These are phyloP conservation scores for Periparus ater DNA, from an alignment of 2,797 vertebrate genomes.

Conservation along the genomic window DNA sequence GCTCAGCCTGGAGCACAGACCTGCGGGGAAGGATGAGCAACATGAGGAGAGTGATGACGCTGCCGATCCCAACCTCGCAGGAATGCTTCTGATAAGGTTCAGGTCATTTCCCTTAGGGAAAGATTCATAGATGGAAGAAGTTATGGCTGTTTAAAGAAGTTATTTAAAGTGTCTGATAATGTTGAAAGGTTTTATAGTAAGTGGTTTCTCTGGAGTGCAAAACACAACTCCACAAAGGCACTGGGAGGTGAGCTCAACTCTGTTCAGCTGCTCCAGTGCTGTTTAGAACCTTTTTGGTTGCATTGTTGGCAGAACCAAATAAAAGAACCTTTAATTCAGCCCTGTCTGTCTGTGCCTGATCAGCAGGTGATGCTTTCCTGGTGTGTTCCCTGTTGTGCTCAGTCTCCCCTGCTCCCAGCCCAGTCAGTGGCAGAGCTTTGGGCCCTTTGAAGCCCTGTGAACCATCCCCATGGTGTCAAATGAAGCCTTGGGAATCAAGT, in stretches of 20 bases:
- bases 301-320: not conserved
- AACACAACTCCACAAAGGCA: not conserved
- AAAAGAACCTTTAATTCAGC: not conserved
- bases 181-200: not conserved
- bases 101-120: not conserved
- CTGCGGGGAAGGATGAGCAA: not conserved
- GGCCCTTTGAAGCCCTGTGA: not conserved
- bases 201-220: not conserved
- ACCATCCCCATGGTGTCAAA: not conserved
- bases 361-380: not conserved
- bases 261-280: not conserved
- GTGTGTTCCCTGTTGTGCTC: not conserved
- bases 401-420: not conserved
- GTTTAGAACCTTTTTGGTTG: not conserved
- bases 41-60: rapidly evolving
- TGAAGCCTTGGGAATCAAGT: not conserved
- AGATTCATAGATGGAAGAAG: not conserved
- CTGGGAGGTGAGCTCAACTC: not conserved
- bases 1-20: not conserved
- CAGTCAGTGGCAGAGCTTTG: rapidly evolving
- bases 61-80: rapidly evolving
- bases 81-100: not conserved
- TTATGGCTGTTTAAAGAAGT: not conserved
- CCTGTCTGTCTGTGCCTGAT: not conserved
- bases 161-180: not conserved